These are phyloP conservation scores for Tineola bisselliella DNA, from an alignment of 2,888 invertebrate genomes.

Conservation along the genomic window DNA sequence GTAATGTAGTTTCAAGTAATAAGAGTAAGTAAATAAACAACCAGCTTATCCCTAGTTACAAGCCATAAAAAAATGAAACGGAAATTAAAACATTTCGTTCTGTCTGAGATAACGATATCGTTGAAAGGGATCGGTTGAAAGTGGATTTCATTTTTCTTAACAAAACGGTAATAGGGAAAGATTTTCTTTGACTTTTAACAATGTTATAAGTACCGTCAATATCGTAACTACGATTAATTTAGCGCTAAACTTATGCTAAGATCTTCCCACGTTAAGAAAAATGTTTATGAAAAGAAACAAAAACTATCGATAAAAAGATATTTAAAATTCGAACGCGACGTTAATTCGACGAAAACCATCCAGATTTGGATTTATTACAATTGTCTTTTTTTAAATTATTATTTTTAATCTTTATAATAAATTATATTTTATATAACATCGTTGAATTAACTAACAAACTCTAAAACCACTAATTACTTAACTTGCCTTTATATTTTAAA, in stretches of 20 bases:
- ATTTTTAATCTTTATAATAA: too few species aligned
- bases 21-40: neutral
- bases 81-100: conserved; percentile 5
- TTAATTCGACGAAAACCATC: too few species aligned
- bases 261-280: too few species aligned
- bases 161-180: neutral
- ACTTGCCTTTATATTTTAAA: conserved; percentile 31
- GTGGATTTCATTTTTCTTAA: conserved; percentile 1
- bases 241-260: too few species aligned
- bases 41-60: neutral
- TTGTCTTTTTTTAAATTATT: too few species aligned
- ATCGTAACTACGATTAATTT: too few species aligned
- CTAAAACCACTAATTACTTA: conserved; percentile 34
- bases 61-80: neutral
- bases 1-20: neutral
- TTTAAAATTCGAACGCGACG: too few species aligned
- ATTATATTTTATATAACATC: neutral
- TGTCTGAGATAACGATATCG: conserved; percentile 2
- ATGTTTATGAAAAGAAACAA: too few species aligned
- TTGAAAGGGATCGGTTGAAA: conserved; percentile 7
- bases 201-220: too few species aligned
- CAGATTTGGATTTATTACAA: too few species aligned
- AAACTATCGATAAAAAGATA: too few species aligned
- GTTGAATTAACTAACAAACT: conserved; percentile 20
- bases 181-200: neutral